These are phyloP conservation scores for Zelostemma sp. DNA, from an alignment of 1,140 invertebrate species.

Conservation along the genomic window DNA sequence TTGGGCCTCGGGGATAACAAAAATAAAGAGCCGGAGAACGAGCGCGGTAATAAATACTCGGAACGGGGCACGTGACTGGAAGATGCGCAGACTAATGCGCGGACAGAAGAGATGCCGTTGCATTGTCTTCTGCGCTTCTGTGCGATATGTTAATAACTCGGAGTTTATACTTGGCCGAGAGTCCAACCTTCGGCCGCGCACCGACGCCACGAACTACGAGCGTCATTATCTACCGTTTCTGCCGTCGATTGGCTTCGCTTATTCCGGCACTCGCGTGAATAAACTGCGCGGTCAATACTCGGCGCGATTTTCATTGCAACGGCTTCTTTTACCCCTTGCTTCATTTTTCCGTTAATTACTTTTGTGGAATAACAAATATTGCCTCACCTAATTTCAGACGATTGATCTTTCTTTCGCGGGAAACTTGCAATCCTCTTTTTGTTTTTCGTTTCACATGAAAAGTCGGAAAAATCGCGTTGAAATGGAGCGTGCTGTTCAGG, in stretches of 20 bases:
- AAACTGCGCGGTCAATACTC: constrained; percentile 10
- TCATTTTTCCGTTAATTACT: not conserved
- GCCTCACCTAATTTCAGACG: no score
- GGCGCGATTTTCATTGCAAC: constrained; percentile 27
- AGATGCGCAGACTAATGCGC: constrained; percentile 5
- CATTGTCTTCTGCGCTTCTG: constrained; percentile 10
- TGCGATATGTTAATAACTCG: constrained; percentile 47
- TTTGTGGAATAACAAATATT: no score
- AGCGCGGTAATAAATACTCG: no score
- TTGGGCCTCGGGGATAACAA: no score
- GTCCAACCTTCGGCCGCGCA: constrained; percentile 12
- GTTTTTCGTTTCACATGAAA: no score
- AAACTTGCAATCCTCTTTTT: no score
- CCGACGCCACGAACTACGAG: constrained; percentile 6
- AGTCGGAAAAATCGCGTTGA: not conserved
- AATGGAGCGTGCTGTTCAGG: not conserved
- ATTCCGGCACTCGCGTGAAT: constrained; percentile 30
- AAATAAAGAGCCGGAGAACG: no score
- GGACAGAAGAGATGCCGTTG: not conserved
- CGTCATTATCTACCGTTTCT: constrained; percentile 42
- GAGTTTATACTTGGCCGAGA: constrained; percentile 29
- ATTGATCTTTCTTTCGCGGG: no score
- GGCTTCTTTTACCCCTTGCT: constrained; percentile 20
- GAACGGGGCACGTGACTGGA: not conserved
- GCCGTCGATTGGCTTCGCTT: constrained; percentile 25